These are phyloP conservation scores for Gonioctena quinquepunctata DNA, from an alignment of 1,140 invertebrate genomes.

Conservation along the genomic window DNA sequence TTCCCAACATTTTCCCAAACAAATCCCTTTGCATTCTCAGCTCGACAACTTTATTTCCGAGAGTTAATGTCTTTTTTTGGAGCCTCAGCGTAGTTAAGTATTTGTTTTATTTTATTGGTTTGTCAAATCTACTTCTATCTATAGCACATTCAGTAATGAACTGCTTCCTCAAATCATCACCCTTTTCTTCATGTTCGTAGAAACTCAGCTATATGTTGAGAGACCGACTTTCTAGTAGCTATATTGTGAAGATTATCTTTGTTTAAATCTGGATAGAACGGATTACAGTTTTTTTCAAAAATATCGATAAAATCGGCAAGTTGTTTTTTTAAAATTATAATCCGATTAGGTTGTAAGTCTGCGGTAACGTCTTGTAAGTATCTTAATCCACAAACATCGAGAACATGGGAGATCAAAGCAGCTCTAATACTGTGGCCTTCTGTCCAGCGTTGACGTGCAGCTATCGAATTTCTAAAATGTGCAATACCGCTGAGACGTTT, in stretches of 20 bases:
- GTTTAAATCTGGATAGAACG: not conserved
- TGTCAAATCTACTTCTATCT: conserved; percentile 1
- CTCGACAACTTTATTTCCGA: conserved; percentile 21
- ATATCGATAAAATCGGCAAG: not conserved
- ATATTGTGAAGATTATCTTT: not conserved
- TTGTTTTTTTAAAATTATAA: not conserved
- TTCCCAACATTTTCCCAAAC: conserved; percentile 18
- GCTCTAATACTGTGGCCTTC: conserved; percentile 23
- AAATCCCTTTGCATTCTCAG: conserved; percentile 32
- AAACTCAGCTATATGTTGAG: too few species aligned
- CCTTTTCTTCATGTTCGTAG: too few species aligned
- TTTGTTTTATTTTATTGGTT: conserved; percentile 29
- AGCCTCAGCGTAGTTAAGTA: conserved; percentile 31
- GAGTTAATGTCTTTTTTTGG: too few species aligned
- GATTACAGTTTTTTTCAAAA: not conserved
- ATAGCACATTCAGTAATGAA: not conserved
- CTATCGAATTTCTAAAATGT: conserved; percentile 35
- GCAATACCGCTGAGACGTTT: conserved; percentile 30
- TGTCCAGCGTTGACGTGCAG: conserved; percentile 29
- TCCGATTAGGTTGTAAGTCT: not conserved
- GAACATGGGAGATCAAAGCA: conserved; percentile 17
- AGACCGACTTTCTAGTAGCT: not conserved
- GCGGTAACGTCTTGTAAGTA: not conserved
- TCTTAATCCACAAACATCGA: conserved; percentile 8
- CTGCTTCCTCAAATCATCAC: not conserved